These are phyloP conservation scores for Numenius phaeopus DNA, from an alignment of 2,797 vertebrate species.

Conservation along the genomic window DNA sequence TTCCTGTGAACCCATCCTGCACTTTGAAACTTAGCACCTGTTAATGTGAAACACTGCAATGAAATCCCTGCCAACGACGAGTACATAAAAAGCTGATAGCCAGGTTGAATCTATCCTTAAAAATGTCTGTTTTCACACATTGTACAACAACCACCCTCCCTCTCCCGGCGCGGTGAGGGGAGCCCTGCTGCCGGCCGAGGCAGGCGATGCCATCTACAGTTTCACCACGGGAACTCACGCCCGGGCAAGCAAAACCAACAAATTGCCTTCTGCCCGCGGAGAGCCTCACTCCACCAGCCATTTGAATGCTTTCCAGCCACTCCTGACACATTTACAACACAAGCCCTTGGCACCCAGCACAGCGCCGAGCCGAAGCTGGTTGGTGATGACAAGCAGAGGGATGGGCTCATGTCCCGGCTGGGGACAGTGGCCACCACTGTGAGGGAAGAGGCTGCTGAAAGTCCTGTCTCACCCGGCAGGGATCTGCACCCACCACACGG, in stretches of 20 bases:
- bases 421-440: rapidly evolving
- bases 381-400: rapidly evolving
- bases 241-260: rapidly evolving
- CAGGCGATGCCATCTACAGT: background rate
- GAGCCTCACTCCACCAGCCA: rapidly evolving
- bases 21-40: background rate
- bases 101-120: background rate
- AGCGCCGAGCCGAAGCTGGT: background rate
- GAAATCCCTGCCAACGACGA: background rate
- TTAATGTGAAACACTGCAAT: rapidly evolving
- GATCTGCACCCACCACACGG: rapidly evolving
- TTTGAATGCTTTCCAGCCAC: background rate
- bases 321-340: rapidly evolving
- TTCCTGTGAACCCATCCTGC: background rate
- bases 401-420: rapidly evolving
- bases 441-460: background rate
- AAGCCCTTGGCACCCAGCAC: rapidly evolving
- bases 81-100: background rate
- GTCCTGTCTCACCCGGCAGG: background rate
- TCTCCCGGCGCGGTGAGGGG: too few species aligned
- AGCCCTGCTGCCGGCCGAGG: background rate
- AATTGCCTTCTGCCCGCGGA: background rate
- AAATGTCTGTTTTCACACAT: background rate
- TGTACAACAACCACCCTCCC: background rate
- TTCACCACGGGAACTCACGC: rapidly evolving